phyloP scores from a whole-genome alignment of 37 sponge, comb jelly and placozoan genomes.

The Haliclona indistincta region DNA sequence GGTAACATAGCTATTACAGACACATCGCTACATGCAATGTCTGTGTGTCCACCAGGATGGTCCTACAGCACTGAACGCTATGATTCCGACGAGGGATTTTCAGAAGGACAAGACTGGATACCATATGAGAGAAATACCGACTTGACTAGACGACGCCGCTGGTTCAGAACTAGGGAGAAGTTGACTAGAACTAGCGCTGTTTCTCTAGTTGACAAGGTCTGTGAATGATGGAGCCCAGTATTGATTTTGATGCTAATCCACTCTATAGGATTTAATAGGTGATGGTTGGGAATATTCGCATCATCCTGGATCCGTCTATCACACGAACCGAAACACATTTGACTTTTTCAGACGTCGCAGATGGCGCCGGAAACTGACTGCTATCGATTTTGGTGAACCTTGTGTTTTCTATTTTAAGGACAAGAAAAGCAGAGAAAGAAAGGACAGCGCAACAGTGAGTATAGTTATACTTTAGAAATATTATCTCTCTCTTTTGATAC shows the following conservation, averaged over 20 bases:
- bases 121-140: constrained; percentile 67
- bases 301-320: constrained; percentile 31
- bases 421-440: constrained; percentile 9
- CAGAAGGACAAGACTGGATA: constrained; percentile 18
- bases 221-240: too few species aligned
- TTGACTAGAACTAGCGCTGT: constrained; percentile 1
- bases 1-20: constrained; percentile 1
- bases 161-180: constrained; percentile 62
- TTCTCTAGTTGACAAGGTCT: too few species aligned
- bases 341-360: constrained; percentile 47
- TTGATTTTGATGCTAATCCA: too few species aligned
- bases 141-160: constrained; percentile 51
- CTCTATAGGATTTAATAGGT: too few species aligned
- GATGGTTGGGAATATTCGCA: constrained; percentile 83
- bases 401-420: constrained; percentile 29
- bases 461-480: too few species aligned
- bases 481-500: too few species aligned
- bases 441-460: too few species aligned
- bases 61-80: not conserved
- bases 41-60: not conserved
- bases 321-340: constrained; percentile 38
- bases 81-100: constrained; percentile 31
- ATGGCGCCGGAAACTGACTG: constrained; percentile 70
- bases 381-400: constrained; percentile 14
- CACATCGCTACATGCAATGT: not conserved